Conservation (phyloP, 2,888 invertebrate genomes). For the Cosmopolites sordidus region DNA sequence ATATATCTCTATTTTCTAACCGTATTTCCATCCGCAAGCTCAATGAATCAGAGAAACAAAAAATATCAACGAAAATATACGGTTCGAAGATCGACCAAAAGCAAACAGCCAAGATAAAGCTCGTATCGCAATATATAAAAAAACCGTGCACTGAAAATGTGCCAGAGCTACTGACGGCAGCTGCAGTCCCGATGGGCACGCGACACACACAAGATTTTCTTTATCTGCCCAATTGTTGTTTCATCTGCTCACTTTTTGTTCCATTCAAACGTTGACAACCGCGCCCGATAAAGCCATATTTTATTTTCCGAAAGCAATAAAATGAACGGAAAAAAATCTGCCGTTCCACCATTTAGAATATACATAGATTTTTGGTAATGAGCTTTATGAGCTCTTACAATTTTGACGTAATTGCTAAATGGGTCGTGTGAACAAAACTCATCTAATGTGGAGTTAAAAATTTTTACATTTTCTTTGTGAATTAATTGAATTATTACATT, state of each 20-base stretch:
- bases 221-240: constrained; percentile 48
- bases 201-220: constrained; percentile 43
- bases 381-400: too few relatives aligned
- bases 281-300: neutral
- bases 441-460: too few relatives aligned
- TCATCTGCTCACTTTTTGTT: constrained; percentile 41
- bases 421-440: too few relatives aligned
- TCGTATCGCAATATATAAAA: constrained; percentile 6
- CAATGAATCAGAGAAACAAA: too few relatives aligned
- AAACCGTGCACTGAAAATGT: constrained; percentile 17
- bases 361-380: too few relatives aligned
- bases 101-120: constrained; percentile 5
- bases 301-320: constrained; percentile 1
- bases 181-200: constrained; percentile 45
- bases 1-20: too few relatives aligned
- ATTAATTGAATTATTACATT: too few relatives aligned
- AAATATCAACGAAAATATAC: too few relatives aligned
- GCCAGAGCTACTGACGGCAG: constrained; percentile 31
- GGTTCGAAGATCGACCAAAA: neutral
- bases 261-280: constrained; percentile 16
- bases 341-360: too few relatives aligned
- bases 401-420: too few relatives aligned
- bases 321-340: neutral
- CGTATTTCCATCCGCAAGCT: too few relatives aligned
- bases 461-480: too few relatives aligned